Evolutionary conservation across 2,113 vertebrate species (phyloP), one percentile per base, ranked within the genome.

Genomic region (Malurus melanocephalus): DNA sequence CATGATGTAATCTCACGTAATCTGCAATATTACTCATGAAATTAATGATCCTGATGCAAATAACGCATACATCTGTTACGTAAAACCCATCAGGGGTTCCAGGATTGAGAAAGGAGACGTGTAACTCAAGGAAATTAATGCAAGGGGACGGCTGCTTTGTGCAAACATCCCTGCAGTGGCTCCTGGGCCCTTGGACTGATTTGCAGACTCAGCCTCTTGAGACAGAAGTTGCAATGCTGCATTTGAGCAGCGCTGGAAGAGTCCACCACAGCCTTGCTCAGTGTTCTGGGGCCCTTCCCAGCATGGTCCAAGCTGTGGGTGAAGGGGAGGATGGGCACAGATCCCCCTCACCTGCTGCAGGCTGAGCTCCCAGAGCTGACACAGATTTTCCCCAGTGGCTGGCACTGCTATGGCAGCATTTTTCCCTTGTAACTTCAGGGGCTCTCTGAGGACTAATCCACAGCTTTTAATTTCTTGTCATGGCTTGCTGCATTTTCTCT

Each of bases 401-500:
- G 83, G 42, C 78, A 79, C 65, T 42, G 24, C 87, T 62, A 2
- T 32, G 71, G 60, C 56, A 68, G 48, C 82, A 80, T 93, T 92
- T 94, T 96, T 74, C 42, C 64, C 90, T 81, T 87, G 42, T 84
- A 87, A 79, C 86, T 95, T 95, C 88, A 91, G 3, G 4, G 69
- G 81, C 85, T n/a, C 42, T 89, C 51, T 2, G 11, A 85, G 89
- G 69, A 79, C 59, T 62, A 28, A 84, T 62, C 80, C 80, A 14
- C 62, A 80, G 48, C 55, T 93, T 92, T 73, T 82, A n/a, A 80
- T 91, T 94, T 91, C 88, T 94, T 92, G 90, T 84, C 75, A 68
- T 81, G 90, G 78, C 92, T 95, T 91, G 85, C 88, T 93, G 89
- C 90, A 5, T 85, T 95, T 96, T 93, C 89, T 94, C 91, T 66